Conservation (phyloP, 2,797 vertebrate species). For the Galago senegalensis region DNA sequence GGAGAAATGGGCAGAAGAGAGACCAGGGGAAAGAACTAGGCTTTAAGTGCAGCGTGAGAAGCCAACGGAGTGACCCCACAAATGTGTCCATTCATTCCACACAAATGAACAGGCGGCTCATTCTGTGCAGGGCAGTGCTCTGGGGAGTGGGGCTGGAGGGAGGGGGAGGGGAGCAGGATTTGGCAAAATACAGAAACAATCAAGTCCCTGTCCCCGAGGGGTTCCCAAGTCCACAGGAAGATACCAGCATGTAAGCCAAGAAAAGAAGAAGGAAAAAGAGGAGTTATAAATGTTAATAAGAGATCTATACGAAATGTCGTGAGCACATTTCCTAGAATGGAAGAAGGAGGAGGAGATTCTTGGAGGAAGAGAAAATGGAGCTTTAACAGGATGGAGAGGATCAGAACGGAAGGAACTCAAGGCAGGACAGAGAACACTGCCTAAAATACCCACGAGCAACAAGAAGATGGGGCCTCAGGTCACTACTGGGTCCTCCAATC, state of each 20-base stretch:
- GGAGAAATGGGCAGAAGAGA: background rate
- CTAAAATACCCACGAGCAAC: too few relatives aligned
- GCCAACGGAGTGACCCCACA: background rate
- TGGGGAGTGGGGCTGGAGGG: background rate
- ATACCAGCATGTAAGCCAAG: background rate
- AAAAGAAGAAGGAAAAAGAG: background rate
- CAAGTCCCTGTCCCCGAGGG: background rate
- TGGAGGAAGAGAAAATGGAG: background rate
- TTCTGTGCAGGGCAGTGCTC: background rate
- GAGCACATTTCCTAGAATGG: background rate
- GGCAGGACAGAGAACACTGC: too few relatives aligned
- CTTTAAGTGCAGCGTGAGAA: background rate
- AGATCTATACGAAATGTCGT: background rate
- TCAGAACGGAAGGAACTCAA: background rate
- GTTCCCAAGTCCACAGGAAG: background rate
- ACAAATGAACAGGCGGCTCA: background rate
- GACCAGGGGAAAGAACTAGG: background rate
- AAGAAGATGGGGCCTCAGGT: background rate
- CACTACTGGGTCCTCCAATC: accelerated
- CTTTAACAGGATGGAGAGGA: background rate
- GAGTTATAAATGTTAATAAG: background rate
- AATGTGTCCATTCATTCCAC: background rate
- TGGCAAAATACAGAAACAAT: background rate
- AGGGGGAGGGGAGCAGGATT: background rate
- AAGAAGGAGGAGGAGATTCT: background rate